phyloP scores from a whole-genome alignment of 2,888 invertebrate genomes.

The Sisyra terminalis region DNA sequence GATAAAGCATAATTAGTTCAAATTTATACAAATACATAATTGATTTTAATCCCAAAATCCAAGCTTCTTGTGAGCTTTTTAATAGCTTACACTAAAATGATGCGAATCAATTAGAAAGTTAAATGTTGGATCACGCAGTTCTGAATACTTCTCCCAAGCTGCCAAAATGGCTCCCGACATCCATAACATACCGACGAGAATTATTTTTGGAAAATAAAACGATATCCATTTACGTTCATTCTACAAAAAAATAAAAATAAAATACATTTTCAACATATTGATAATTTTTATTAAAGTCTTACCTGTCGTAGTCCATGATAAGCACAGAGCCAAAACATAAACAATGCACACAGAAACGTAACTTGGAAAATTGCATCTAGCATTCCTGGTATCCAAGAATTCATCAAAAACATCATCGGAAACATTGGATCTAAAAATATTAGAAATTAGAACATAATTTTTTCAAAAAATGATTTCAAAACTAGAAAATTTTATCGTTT shows the following conservation, averaged over 20 bases:
- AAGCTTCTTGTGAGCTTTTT: too few species aligned
- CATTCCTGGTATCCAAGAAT: constrained; percentile 85
- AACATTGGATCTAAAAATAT: constrained; percentile 82
- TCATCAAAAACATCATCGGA: constrained; percentile 74
- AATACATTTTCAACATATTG: too few species aligned
- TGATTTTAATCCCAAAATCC: too few species aligned
- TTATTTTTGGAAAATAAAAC: constrained; percentile 82
- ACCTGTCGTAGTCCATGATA: constrained; percentile 92
- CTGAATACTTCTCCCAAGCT: constrained; percentile 81
- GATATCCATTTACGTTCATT: constrained; percentile 71
- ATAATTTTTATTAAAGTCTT: constrained; percentile 11
- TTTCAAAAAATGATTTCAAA: too few species aligned
- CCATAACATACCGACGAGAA: constrained; percentile 78
- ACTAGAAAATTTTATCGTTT: too few species aligned
- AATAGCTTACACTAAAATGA: constrained; percentile 30
- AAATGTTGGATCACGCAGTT: constrained; percentile 80
- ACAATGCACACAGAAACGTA: constrained; percentile 69
- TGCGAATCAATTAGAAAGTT: constrained; percentile 73
- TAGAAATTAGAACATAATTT: constrained; percentile 11
- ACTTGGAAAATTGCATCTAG: constrained; percentile 82
- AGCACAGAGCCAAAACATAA: constrained; percentile 89
- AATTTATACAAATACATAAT: too few species aligned
- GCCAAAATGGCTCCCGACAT: constrained; percentile 69
- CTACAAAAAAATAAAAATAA: constrained; percentile 30
- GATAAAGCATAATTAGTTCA: too few species aligned